Evolutionary conservation across 2,113 vertebrate genomes (phyloP).

Genomic region (Noctilio leporinus): DNA sequence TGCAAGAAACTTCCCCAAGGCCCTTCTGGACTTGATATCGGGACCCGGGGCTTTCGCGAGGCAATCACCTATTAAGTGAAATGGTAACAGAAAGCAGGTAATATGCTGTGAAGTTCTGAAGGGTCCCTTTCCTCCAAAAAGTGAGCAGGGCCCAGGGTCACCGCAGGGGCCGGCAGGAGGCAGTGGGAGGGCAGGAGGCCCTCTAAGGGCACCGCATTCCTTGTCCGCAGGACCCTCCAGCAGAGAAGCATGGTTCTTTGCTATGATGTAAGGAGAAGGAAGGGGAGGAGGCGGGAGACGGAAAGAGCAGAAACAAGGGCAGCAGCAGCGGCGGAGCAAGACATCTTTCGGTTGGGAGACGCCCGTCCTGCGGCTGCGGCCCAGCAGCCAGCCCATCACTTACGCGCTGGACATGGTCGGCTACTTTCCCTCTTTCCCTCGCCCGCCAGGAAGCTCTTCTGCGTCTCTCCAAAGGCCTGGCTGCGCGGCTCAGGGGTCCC

Average conservation of each 20-base stretch:
- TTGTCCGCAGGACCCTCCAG: background rate
- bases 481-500: background rate
- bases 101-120: too few species aligned
- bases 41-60: background rate
- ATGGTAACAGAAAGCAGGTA: too few species aligned
- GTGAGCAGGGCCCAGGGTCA: background rate
- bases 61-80: rapidly evolving
- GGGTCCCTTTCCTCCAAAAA: background rate
- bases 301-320: rapidly evolving
- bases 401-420: conserved; percentile 63
- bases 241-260: background rate
- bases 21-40: background rate
- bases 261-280: background rate
- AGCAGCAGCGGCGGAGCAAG: background rate
- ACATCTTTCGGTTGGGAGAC: too few species aligned
- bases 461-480: background rate
- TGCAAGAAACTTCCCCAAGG: background rate
- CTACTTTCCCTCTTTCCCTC: background rate
- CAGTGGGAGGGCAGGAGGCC: rapidly evolving
- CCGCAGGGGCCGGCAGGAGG: rapidly evolving
- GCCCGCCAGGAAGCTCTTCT: background rate
- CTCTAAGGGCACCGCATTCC: rapidly evolving
- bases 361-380: rapidly evolving
- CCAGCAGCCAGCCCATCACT: background rate
- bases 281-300: background rate